Base-by-base conservation (phyloP, 2,888 invertebrate genomes). In the Cylloceria caligata region DNA sequence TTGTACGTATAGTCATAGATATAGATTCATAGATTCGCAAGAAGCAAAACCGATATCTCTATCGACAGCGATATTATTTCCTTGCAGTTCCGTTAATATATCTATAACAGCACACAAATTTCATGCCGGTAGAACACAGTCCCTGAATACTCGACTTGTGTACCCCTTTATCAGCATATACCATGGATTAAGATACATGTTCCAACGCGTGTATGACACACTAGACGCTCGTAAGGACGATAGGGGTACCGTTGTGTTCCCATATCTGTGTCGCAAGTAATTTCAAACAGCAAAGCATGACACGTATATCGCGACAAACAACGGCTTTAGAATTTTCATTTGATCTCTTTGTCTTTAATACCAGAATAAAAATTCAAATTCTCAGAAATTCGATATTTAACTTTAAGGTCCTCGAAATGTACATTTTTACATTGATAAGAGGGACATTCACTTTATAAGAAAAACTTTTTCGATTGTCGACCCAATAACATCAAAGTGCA, bases 181-280 rank as follows among this genome's bases (percentile, higher is more conserved):
- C 55, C 21, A 4, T 47, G 16, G 3, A 49, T 9, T 1, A n/a
- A 21, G 39, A 69, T 69, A 9, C 30, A 30, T 27, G 52, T 39
- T 19, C n/a, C 52, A 4, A 9, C 3, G n/a, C 24, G 42, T 16
- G 69, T 30, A 55, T n/a, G 27, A 55, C 55, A 39, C 36, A 67
- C 69, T 69, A 39, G 52, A 42, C 39, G 39, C 55, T 69, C 39
- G 55, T 55, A 55, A 69, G 39, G 39, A 69, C 49, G 39, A 24
- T 7, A n/a, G 5, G 49, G 19, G 21, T 27, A 27, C 7, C 52
- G 19, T 39, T 34, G 55, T 72, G 55, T 55, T 78, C 65, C 64
- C 19, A 72, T 72, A 71, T 78, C 65, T 65, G 36, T 36, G 36
- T 71, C 13, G 21, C 45, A 49, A 78, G 55, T 78, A 71, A 78